Percentiles rank a stretch among this genome's conserved stretches.
Conservation (phyloP, 2,797 vertebrate species). For the Vireo griseus region DNA sequence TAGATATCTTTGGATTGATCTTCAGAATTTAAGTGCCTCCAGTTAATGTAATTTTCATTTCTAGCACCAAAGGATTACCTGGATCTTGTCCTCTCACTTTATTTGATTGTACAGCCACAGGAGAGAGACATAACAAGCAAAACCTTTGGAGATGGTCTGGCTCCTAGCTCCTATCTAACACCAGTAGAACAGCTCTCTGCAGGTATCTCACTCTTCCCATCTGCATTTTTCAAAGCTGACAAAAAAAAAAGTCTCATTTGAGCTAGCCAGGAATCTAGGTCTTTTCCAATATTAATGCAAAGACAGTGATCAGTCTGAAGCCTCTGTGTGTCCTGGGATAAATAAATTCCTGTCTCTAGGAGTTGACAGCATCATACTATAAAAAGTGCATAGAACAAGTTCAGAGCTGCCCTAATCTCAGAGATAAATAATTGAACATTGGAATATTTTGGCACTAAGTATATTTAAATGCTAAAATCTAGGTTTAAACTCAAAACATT, state of each 20-base stretch:
- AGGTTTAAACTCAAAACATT: background rate
- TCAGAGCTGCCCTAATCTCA: background rate
- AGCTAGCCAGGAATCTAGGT: background rate
- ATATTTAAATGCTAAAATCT: background rate
- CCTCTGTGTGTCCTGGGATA: background rate
- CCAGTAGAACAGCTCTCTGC: background rate
- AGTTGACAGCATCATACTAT: background rate
- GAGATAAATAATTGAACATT: background rate
- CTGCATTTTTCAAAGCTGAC: background rate
- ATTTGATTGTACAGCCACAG: background rate
- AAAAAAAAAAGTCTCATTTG: background rate
- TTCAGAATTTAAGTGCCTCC: background rate
- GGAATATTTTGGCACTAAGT: background rate
- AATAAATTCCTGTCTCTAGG: background rate
- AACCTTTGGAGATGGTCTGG: background rate
- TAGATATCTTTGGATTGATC: background rate
- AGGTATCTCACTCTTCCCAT: background rate
- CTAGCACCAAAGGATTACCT: background rate
- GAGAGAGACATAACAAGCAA: background rate
- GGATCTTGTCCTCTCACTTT: background rate
- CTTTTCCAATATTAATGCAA: background rate
- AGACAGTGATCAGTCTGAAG: background rate
- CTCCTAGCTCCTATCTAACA: background rate
- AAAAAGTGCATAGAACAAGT: background rate
- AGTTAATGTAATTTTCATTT: background rate